phyloP scores from a whole-genome alignment of 2,113 vertebrate genomes.

The Tragelaphus scriptus region DNA sequence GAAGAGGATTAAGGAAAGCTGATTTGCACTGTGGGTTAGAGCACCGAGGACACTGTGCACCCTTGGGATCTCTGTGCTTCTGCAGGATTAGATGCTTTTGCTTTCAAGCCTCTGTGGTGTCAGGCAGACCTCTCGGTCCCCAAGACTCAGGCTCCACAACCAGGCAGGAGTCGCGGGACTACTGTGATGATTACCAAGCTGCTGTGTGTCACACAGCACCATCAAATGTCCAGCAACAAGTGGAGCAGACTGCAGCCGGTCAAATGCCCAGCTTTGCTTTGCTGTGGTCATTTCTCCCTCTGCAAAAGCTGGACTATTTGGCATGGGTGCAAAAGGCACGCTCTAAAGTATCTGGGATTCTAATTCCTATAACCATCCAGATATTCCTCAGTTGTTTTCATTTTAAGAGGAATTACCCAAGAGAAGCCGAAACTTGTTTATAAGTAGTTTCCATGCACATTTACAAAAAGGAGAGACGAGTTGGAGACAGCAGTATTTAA shows the following conservation, averaged over 20 bases:
- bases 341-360: background rate
- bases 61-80: background rate
- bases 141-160: background rate
- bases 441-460: background rate
- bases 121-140: background rate
- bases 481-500: background rate
- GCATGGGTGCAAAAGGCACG: background rate
- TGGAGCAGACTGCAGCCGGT: background rate
- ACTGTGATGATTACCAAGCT: background rate
- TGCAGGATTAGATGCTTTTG: background rate
- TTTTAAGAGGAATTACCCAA: conserved; percentile 24
- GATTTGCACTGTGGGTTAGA: background rate
- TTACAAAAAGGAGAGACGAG: background rate
- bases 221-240: too few species aligned
- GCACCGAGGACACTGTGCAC: accelerated
- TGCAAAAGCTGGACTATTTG: background rate
- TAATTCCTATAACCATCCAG: background rate
- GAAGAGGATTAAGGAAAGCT: background rate
- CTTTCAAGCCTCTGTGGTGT: background rate
- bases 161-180: background rate
- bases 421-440: conserved; percentile 21
- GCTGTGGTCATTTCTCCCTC: too few species aligned
- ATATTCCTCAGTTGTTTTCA: background rate
- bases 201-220: background rate
- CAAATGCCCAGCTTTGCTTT: background rate